Percentiles rank a stretch among this genome's conserved stretches.
These are phyloP conservation scores for Bos indicus DNA, from an alignment of 2,113 vertebrate genomes.

Conservation along the genomic window DNA sequence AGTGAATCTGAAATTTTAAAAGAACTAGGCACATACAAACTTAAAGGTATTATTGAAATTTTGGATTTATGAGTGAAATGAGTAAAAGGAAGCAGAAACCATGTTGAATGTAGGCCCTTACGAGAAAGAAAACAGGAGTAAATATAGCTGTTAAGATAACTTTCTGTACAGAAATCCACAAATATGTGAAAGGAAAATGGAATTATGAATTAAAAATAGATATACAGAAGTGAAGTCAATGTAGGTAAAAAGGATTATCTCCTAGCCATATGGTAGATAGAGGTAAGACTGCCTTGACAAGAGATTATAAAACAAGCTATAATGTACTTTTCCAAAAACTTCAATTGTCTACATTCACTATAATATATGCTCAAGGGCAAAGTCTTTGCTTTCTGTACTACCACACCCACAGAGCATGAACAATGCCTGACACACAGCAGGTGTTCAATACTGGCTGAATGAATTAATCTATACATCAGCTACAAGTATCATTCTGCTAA, in stretches of 20 bases:
- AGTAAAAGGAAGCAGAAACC: not conserved
- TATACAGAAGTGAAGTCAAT: not conserved
- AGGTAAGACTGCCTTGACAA: not conserved
- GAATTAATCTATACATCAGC: not conserved
- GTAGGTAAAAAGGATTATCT: not conserved
- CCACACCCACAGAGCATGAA: not conserved
- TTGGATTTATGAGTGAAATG: not conserved
- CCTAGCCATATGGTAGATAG: not conserved
- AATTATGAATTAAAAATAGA: not conserved
- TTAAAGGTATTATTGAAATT: not conserved
- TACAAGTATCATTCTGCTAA: not conserved
- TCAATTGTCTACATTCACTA: not conserved
- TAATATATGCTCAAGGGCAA: not conserved
- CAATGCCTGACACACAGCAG: not conserved
- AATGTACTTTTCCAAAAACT: not conserved
- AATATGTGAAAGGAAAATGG: not conserved
- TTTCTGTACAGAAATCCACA: not conserved
- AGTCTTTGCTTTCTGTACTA: not conserved
- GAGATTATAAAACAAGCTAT: not conserved
- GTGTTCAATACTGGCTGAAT: not conserved
- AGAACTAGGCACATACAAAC: not conserved
- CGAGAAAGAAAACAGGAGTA: not conserved
- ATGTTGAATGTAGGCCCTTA: not conserved
- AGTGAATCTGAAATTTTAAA: slow-evolving; percentile 13
- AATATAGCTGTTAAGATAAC: not conserved